Conservation (phyloP, 2,113 vertebrate genomes). For the Gavia stellata region DNA sequence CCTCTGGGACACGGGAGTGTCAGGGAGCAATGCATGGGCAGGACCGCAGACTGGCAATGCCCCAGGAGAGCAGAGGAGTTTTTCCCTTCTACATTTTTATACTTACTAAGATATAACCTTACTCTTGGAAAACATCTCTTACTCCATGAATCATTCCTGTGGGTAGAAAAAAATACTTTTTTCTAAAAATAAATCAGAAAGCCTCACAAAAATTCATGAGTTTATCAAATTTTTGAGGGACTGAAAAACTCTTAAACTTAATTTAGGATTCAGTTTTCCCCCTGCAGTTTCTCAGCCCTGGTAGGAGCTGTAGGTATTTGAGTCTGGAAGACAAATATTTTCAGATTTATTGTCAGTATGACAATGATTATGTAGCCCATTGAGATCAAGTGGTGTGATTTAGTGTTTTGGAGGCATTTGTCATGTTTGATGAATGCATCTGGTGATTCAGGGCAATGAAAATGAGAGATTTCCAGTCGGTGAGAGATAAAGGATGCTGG, state of each 20-base stretch:
- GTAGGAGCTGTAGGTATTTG: not conserved
- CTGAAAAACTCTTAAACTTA: not conserved
- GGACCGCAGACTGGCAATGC: not conserved
- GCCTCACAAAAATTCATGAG: not conserved
- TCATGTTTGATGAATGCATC: conserved; percentile 47
- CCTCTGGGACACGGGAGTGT: not conserved
- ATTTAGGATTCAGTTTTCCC: not conserved
- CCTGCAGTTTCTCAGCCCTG: not conserved
- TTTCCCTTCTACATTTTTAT: not conserved
- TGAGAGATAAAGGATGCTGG: conserved; percentile 17
- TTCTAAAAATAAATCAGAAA: not conserved
- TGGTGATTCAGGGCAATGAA: conserved; percentile 36
- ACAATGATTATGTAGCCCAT: conserved; percentile 56
- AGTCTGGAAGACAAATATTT: conserved; percentile 11
- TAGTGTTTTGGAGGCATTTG: conserved; percentile 38
- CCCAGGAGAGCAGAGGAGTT: not conserved
- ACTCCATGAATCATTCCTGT: not conserved
- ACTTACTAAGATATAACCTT: not conserved
- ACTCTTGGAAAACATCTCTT: not conserved
- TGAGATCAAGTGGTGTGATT: conserved; percentile 48
- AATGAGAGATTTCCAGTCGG: not conserved
- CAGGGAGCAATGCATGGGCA: not conserved
- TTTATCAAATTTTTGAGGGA: not conserved
- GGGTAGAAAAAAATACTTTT: not conserved
- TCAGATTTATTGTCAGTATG: not conserved